Evolutionary conservation across 2,797 vertebrate genomes (phyloP).

Genomic region (Anabacerthia variegaticeps): DNA sequence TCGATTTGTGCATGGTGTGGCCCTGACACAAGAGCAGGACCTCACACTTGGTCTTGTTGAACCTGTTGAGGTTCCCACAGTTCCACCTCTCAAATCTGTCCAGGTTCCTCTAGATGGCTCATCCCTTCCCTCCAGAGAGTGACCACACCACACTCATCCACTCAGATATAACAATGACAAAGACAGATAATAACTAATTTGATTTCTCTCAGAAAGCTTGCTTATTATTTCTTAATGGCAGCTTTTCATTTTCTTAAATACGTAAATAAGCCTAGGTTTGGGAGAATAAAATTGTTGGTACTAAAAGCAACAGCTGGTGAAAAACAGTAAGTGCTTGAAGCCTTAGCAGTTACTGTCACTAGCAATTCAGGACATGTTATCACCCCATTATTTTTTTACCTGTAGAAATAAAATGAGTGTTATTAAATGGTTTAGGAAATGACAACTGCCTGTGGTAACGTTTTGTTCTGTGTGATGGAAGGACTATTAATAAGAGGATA

Average conservation of each 20-base stretch:
- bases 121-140: fast-evolving
- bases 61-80: background rate
- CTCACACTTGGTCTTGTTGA: no score
- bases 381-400: background rate
- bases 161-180: background rate
- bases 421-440: conserved; percentile 16
- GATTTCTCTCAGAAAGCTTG: background rate
- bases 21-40: background rate
- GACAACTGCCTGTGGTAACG: background rate
- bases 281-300: background rate
- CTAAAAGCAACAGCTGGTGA: conserved; percentile 24
- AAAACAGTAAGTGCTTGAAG: conserved; percentile 4
- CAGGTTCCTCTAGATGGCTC: background rate
- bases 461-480: background rate
- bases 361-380: conserved; percentile 32
- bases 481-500: background rate
- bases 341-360: background rate
- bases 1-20: background rate
- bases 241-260: background rate
- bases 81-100: background rate
- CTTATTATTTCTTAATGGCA: background rate
- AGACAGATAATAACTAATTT: background rate
- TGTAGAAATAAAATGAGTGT: background rate
- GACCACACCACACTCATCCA: background rate
- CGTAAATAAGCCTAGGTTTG: background rate